Evolutionary conservation across 2,888 invertebrate genomes (phyloP), one percentile per base, ranked within the genome.

Genomic region (Chrysopilus asiliformis): DNA sequence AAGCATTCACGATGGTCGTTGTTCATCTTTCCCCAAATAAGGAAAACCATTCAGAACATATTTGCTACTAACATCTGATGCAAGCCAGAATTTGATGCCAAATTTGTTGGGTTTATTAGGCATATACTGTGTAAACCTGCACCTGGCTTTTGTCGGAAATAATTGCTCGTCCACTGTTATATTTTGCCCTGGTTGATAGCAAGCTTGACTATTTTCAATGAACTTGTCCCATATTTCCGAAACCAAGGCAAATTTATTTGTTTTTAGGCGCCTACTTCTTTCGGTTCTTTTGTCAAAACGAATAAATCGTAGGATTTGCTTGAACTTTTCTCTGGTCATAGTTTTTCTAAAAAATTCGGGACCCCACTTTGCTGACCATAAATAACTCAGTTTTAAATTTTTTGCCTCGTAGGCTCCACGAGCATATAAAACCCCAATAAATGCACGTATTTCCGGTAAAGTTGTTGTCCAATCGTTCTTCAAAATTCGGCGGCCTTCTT

Each of bases 51-150:
- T 49, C 30, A 47, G n/a, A 32, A 49, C 9, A 29, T 32, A 40
- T 41, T 50, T 49, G 27, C 43, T 45, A 34, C 34, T 40, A 30
- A 50, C 45, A 36, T 49, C 45, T 10, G 41, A 43, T 33, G 48
- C 46, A 13, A 50, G 33, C 49, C 50, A 53, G 43, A 55, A 54
- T 47, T 50, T 51, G 13, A 50, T 50, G 8, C 50, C 51, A 49
- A 52, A 55, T 43, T 55, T 53, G 35, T 52, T 45, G 1, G 46
- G 49, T 36, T 55, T 54, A 33, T 47, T n/a, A n/a, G n/a, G n/a
- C n/a, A n/a, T n/a, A n/a, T n/a, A n/a, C n/a, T n/a, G n/a, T n/a
- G n/a, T n/a, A 46, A 52, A 55, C 36, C 40, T 44, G 37, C 52
- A 54, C 35, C 53, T 44, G 13, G 41, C 43, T 45, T 51, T 52